Conservation (phyloP, 2,797 vertebrate species). For the Myotis planiceps region DNA sequence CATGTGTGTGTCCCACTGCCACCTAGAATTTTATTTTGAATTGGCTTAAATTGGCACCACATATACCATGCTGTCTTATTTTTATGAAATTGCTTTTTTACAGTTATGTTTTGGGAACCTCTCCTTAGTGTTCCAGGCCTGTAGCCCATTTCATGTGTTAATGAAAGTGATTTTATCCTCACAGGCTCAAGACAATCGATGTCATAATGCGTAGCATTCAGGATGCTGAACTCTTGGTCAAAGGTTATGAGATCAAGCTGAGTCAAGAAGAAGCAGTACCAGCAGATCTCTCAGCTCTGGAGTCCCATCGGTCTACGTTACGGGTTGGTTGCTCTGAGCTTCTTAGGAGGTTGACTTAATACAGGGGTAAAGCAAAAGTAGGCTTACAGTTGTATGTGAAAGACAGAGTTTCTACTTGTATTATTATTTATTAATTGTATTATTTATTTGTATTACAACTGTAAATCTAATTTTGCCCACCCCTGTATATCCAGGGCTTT, state of each 20-base stretch:
- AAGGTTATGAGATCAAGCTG: slow-evolving; percentile 93
- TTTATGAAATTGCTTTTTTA: not conserved
- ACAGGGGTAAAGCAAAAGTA: not conserved
- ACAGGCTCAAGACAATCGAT: slow-evolving; percentile 95
- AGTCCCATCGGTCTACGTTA: slow-evolving; percentile 88
- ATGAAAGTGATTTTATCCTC: slow-evolving; percentile 16
- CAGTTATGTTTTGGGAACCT: not conserved
- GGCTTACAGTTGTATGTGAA: not conserved
- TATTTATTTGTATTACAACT: not conserved
- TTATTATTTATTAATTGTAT: not conserved
- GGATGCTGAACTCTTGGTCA: slow-evolving; percentile 93
- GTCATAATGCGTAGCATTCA: slow-evolving; percentile 91
- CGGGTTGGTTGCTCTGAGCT: slow-evolving; percentile 84
- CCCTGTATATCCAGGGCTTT: not conserved
- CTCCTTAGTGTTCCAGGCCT: not conserved
- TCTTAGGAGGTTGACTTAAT: not conserved
- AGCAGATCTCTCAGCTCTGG: slow-evolving; percentile 90
- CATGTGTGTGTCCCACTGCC: not conserved
- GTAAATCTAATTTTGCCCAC: not conserved
- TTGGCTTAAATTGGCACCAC: not conserved
- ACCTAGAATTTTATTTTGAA: slow-evolving; percentile 32
- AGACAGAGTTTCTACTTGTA: not conserved
- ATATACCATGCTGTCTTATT: not conserved
- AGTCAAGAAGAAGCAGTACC: slow-evolving; percentile 96
- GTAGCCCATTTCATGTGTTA: not conserved